Evolutionary conservation across 1,140 invertebrate genomes (phyloP), one percentile per base, ranked within the genome.

Genomic region (Zaprionus taronus): DNA sequence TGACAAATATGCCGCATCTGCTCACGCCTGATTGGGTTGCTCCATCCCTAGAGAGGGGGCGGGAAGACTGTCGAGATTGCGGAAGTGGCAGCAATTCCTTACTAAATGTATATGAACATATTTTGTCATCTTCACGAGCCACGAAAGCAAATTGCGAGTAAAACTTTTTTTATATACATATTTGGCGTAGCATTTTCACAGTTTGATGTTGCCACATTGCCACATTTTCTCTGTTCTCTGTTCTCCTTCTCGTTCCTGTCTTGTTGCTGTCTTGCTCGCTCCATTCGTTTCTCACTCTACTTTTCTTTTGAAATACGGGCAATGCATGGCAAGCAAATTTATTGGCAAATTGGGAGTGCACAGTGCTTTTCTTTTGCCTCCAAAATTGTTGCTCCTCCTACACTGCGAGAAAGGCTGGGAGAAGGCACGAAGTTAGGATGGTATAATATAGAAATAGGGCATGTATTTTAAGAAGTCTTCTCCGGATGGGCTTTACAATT

Each of bases 291-390:
- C 72, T 61, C 62, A 74, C 61, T 65, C 60, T 26, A 69, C 72
- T 68, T 66, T 71, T 49, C 76, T 70, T 70, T 87, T 87, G 81
- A 89, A 90, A 81, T 89, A 89, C 84, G 36, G 72, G 68, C 83
- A 83, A 70, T 80, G 83, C 73, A 80, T 83, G 85, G 81, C 85
- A 89, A 71, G 84, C 85, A 89, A 89, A 89, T 89, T 89, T 89
- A 89, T 89, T 89, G 84, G 84, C 85, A 89, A 89, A 89, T 89
- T 89, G 84, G 84, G 84, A 89, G 84, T 86, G 81, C 79, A 87
- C 83, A 77, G 79, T 47, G 41, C 41, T 74, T 85, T 85, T 79
- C 79, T 66, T 79, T 55, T 65, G 49, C 31, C 28, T 65, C 49
- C 49, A 11, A 51, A 51, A 51, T 51, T 51, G 47, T 51, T 51